Conservation (phyloP, 2,797 vertebrate genomes). For the Rhinophrynus dorsalis region DNA sequence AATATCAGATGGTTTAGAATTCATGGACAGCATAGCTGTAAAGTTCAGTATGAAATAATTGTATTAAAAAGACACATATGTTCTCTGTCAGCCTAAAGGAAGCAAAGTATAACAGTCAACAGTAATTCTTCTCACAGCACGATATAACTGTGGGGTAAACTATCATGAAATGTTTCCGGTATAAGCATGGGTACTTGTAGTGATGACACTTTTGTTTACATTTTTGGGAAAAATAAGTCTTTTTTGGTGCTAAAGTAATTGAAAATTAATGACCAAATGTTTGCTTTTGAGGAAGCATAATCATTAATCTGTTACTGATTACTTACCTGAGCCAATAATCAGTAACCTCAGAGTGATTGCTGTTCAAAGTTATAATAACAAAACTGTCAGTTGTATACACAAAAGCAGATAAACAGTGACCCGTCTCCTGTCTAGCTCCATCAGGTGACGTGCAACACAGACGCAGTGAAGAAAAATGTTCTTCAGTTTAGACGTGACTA, state of each 20-base stretch:
- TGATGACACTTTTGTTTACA: conserved; percentile 29
- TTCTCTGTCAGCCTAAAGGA: background rate
- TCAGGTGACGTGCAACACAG: conserved; percentile 1
- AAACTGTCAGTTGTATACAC: conserved; percentile 45
- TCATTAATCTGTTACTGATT: conserved; percentile 50
- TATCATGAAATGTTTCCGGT: background rate
- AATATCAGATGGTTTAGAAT: too few species aligned
- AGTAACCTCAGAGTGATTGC: conserved; percentile 34
- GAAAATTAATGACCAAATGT: conserved; percentile 37
- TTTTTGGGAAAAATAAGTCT: conserved; percentile 28
- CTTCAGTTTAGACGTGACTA: background rate
- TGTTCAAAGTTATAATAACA: conserved; percentile 38
- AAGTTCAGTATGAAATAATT: background rate
- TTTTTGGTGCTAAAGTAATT: conserved; percentile 36
- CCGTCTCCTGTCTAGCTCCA: conserved; percentile 14
- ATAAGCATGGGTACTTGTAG: background rate
- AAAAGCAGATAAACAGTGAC: conserved; percentile 38
- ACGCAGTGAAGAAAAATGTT: conserved; percentile 2
- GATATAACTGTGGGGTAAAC: background rate
- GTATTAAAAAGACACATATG: background rate
- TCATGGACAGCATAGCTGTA: too few species aligned
- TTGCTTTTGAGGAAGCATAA: conserved; percentile 35
- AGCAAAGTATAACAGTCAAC: background rate
- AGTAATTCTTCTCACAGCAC: background rate
- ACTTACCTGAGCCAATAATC: conserved; percentile 42